phyloP scores from a whole-genome alignment of 1,140 invertebrate genomes.

The Acromyrmex echinatior region DNA sequence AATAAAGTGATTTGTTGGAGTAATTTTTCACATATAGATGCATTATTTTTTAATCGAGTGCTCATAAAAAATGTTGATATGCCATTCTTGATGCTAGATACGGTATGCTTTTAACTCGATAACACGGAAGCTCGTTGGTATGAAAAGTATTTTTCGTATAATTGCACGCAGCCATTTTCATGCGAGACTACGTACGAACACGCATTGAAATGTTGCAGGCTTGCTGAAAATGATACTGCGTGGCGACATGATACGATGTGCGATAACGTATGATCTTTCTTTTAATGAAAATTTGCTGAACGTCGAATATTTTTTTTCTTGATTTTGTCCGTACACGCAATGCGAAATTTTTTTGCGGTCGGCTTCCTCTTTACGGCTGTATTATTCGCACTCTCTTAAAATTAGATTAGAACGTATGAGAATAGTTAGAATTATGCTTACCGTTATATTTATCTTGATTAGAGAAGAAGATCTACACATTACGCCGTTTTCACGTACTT shows the following conservation, averaged over 20 bases:
- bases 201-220: not conserved
- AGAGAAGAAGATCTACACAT: not conserved
- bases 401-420: constrained; percentile 19
- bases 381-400: constrained; percentile 24
- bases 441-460: not conserved
- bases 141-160: constrained; percentile 60
- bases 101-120: constrained; percentile 32
- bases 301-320: constrained; percentile 12
- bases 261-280: constrained; percentile 8
- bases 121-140: constrained; percentile 39
- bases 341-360: constrained; percentile 9
- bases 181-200: not conserved
- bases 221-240: constrained; percentile 62
- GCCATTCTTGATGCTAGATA: not conserved
- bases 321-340: not conserved
- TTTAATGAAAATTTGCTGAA: constrained; percentile 44
- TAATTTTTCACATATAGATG: not conserved
- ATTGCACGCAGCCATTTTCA: constrained; percentile 59
- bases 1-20: not conserved
- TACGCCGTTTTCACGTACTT: not conserved
- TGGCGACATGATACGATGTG: constrained; percentile 5
- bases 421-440: constrained; percentile 31
- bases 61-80: not conserved
- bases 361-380: not conserved
- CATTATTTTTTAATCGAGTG: constrained; percentile 43